Evolutionary conservation across 2,888 invertebrate genomes (phyloP).

Genomic region (Euphydryas editha): DNA sequence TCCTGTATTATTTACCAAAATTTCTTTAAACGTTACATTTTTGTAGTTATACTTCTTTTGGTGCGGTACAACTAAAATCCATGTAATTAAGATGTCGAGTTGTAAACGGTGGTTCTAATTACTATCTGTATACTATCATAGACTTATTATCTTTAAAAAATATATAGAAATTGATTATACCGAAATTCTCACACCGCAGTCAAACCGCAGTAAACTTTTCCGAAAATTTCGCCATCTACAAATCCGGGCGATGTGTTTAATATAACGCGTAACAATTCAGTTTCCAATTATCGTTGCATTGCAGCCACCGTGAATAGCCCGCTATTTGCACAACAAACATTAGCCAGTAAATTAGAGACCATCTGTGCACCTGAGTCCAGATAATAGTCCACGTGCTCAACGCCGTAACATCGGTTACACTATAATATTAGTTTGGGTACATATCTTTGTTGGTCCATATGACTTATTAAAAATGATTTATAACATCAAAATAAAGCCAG

Average conservation of each 20-base stretch:
- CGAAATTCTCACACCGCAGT: background rate
- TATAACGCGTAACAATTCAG: slow-evolving; percentile 16
- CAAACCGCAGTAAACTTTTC: too few relatives aligned
- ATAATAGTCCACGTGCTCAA: slow-evolving; percentile 26
- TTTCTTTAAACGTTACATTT: too few relatives aligned
- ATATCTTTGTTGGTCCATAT: background rate
- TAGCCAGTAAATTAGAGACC: slow-evolving; percentile 37
- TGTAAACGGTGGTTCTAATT: too few relatives aligned
- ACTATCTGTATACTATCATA: too few relatives aligned
- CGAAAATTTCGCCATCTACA: background rate
- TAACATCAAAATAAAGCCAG: too few relatives aligned
- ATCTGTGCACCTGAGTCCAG: slow-evolving; percentile 37
- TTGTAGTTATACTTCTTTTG: too few relatives aligned
- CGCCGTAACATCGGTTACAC: background rate
- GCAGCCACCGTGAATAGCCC: slow-evolving; percentile 18
- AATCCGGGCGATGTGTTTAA: slow-evolving; percentile 8
- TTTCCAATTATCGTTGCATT: slow-evolving; percentile 32
- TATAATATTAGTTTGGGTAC: background rate
- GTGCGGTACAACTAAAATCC: too few relatives aligned
- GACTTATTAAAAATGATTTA: too few relatives aligned
- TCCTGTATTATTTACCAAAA: too few relatives aligned
- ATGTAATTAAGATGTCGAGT: too few relatives aligned
- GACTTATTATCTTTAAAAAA: too few relatives aligned
- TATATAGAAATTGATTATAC: too few relatives aligned
- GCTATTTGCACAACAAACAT: slow-evolving; percentile 38